Base-by-base conservation (phyloP, 2,888 invertebrate species). In the Cylindroiulus punctatus region DNA sequence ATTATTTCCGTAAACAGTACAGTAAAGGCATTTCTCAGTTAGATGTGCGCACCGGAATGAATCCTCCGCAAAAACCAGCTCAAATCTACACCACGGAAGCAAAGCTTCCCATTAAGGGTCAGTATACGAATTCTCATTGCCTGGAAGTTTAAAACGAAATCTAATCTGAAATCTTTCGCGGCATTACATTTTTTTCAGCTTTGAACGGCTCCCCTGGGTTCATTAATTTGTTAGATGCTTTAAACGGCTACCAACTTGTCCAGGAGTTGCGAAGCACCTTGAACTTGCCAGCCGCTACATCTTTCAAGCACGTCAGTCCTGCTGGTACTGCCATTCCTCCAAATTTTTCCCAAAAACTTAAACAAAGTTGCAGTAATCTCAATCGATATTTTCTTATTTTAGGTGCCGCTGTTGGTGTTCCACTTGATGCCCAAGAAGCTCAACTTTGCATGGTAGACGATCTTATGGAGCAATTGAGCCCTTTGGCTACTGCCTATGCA, bases 241-340 rank as follows among this genome's bases (percentile, higher is more conserved):
- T 99, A 0, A 99, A 99, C 91, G 98, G 96, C 0, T 99, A 98
- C 96, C 99, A 99, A 90, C 92, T 99, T 87, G 99, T 99, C 0
- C 93, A 93, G 88, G 99, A 99, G 90, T 91, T 99, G 87, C 95
- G 94, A 89, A 91, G 92, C 82, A 96, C 96, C 0, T 91, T 98
- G 10, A 93, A 94, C 5, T 90, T 97, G 42, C 97, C 98, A 0
- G 98, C 99, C 0, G 97, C 98, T 0, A 94, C 98, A 0, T 98
- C 98, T 87, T 99, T 99, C 91, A 99, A 99, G 90, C 99, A 99
- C 90, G 98, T 99, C 8, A 98, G 98, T 40, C 99, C 99, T 0
- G 98, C 99, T 19, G 98, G 91, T 90, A 87, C 44, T 44, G 36
- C 17, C 7, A 4, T 83, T 36, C 36, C 17, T 7, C 26, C 14